Evolutionary conservation across 2,888 invertebrate genomes (phyloP), one percentile per base, ranked within the genome.

Genomic region (Clivina fossor): DNA sequence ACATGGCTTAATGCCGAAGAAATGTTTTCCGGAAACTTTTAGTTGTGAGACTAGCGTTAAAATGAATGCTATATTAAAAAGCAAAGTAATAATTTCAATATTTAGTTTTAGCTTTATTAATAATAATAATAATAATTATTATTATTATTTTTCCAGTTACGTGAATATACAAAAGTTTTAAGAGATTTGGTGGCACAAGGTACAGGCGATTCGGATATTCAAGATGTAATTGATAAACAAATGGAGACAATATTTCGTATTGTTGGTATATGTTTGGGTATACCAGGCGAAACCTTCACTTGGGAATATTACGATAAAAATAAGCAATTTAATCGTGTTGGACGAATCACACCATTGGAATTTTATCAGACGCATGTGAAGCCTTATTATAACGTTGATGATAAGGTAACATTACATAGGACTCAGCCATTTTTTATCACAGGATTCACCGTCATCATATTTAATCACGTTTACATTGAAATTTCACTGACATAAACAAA

Each of bases 1-100:
- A 68, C 84, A 94, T 69, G 94, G 94, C 9, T 73, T 94, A 48
- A 83, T 94, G 77, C 94, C 94, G 50, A 93, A 94, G 78, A 84
- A 85, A 68, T 88, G 86, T 69, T 93, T 88, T 73, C 90, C 92
- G 0, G 93, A 93, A 68, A 82, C 88, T 0, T 89, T 81, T 73
- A 88, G 86, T 71, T 85, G 87, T 26, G 86, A 90, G 65, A 78
- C 83, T 35, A 88, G 88, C 63, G 66, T 79, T 58, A 83, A 85
- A 57, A 82, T 94, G 83, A 90, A 91, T 68, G 77, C 81, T 16
- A 80, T 93, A 50, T 76, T 94, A 46, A 88, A 85, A 68, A 90
- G 88, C 66, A 93, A 93, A 81, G 88, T 88, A 72, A 64, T 7
- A 7, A 24, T 24, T 24, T 33, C 11, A 9, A 33, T 8, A 33